phyloP scores from a whole-genome alignment of 2,797 vertebrate species.

The Artibeus lituratus region DNA sequence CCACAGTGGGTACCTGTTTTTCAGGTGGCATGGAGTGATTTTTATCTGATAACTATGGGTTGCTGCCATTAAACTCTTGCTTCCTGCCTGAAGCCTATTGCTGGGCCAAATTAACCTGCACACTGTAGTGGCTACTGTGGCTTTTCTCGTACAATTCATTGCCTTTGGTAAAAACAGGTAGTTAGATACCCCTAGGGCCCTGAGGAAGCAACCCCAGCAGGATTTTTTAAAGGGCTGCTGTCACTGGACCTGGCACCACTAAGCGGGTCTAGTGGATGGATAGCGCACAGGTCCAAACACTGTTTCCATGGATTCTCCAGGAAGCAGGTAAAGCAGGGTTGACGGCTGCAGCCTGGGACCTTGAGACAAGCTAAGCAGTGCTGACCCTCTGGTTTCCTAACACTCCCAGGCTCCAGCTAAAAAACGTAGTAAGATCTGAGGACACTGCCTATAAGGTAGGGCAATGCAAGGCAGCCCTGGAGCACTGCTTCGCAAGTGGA shows the following conservation, averaged over 20 bases:
- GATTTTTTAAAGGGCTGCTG: not conserved
- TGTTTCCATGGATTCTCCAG: not conserved
- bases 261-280: not conserved
- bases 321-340: not conserved
- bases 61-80: not conserved
- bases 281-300: not conserved
- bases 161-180: not conserved
- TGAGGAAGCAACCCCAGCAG: conserved; percentile 23
- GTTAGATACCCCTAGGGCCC: not conserved
- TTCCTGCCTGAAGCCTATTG: conserved; percentile 4
- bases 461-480: not conserved
- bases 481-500: not conserved
- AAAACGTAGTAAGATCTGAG: not conserved
- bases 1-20: not conserved
- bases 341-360: not conserved
- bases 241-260: not conserved
- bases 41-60: conserved; percentile 46
- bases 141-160: conserved; percentile 46
- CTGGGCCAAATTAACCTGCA: not conserved
- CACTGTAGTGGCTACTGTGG: conserved; percentile 17
- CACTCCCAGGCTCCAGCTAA: rapidly evolving
- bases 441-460: not conserved
- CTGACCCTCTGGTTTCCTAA: not conserved
- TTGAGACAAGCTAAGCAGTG: not conserved
- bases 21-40: conserved; percentile 14